Evolutionary conservation across 1,140 invertebrate species (phyloP), one percentile per base, ranked within the genome.

Genomic region (Papilio aristodemus): DNA sequence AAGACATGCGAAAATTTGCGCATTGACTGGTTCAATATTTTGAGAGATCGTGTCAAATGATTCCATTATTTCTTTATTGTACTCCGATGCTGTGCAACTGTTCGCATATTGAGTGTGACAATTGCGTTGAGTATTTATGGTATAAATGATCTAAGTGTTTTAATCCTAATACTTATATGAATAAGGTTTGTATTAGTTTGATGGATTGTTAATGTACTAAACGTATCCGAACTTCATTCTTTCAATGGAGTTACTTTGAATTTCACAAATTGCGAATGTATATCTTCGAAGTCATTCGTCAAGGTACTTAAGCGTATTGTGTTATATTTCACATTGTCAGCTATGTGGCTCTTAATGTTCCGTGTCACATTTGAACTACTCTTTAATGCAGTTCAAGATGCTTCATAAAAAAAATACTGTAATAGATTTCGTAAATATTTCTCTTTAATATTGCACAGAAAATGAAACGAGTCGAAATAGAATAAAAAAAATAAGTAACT

Each of bases 11-110:
- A 70, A 80, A 76, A 70, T 77, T 32, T 79, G 73, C 76, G 76
- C 77, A 79, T 84, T 80, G 78, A 68, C 74, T 70, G 74, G 71
- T 71, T 76, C 78, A 86, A 86, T 88, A 84, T 86, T 85, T 78
- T 84, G 78, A 84, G 78, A 85, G 85, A 87, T 89, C 79, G 81
- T 84, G 83, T 86, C 84, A 84, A 84, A 86, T 84, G 84, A 86
- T 87, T 80, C 77, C 79, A 85, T 84, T 86, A 82, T 81, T 75
- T 76, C 69, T 74, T 66, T 74, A 85, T 83, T 81, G 78, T 79
- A 60, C 71, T 64, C 37, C 69, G 76, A 66, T 69, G 73, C 73
- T 75, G 72, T 75, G 75, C 67, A 79, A 78, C 75, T 74, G 73
- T 77, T 68, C 73, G 67, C 71, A 71, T 72, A 72, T 50, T 75